phyloP scores from a whole-genome alignment of 1,140 invertebrate species.

The Cyphomyrmex costatus region DNA sequence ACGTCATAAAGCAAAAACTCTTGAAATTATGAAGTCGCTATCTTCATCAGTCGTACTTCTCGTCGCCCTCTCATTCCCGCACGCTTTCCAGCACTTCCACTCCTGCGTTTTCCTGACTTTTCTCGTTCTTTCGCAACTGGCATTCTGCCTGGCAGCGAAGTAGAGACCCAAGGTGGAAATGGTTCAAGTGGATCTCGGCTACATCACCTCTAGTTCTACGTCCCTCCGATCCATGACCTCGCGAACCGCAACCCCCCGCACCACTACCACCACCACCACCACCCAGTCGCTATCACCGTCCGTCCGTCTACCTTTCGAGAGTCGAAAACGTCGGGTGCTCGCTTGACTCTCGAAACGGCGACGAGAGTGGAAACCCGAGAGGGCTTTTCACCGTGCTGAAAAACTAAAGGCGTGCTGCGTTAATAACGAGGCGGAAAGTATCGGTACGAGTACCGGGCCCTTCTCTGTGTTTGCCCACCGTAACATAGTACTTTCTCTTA shows the following conservation, averaged over 20 bases:
- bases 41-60: slow-evolving; percentile 13
- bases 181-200: slow-evolving; percentile 69
- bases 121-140: slow-evolving; percentile 50
- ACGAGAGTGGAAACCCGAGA: slow-evolving; percentile 59
- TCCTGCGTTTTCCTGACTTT: slow-evolving; percentile 54
- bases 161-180: slow-evolving; percentile 71
- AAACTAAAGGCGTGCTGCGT: slow-evolving; percentile 70
- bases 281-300: not conserved
- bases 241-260: slow-evolving; percentile 10
- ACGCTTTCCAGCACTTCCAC: not conserved
- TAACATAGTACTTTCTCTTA: slow-evolving; percentile 49
- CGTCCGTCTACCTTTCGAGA: slow-evolving; percentile 60
- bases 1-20: not conserved
- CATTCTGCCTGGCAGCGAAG: slow-evolving; percentile 47
- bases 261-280: not conserved
- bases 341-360: slow-evolving; percentile 66
- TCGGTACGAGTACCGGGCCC: slow-evolving; percentile 30
- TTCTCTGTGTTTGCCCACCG: slow-evolving; percentile 56
- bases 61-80: not conserved
- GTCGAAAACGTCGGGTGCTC: slow-evolving; percentile 55
- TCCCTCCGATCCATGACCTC: slow-evolving; percentile 16
- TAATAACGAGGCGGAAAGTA: slow-evolving; percentile 67
- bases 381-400: slow-evolving; percentile 68
- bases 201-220: slow-evolving; percentile 45
- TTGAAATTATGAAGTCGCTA: slow-evolving; percentile 16